Evolutionary conservation across 2,113 vertebrate genomes (phyloP), one percentile per base, ranked within the genome.

Genomic region (Bujurquina vittata): DNA sequence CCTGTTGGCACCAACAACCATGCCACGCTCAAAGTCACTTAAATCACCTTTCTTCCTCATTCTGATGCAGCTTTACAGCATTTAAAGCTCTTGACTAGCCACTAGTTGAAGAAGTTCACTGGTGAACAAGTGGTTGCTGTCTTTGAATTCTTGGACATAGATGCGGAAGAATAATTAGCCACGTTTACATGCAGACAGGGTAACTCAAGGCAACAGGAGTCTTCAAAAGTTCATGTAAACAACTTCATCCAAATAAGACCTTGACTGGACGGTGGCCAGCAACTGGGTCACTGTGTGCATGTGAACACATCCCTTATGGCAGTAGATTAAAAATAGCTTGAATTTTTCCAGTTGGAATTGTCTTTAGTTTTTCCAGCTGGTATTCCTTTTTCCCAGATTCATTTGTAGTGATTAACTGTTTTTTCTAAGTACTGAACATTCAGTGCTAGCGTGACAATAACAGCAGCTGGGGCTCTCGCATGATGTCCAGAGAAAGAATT

Each of bases 401-500:
- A 23, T 81, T 57, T 56, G 7, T 7, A 58, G 54, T 63, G 79
- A 89, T 59, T 63, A 17, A 83, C 63, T 49, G 4, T 0, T 59
- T 59, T 59, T 23, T 52, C 23, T 37, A 7, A 31, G 29, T 12
- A 12, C 57, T 58, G 72, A 85, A 85, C 74, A 65, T 77, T 61
- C 63, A 83, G 59, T 74, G 7, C 37, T 14, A 26, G 79, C 5
- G 3, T 81, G 87, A 77, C 83, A 49, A 80, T 79, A 57, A 17
- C 40, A 76, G 69, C 85, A 86, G 86, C 88, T 90, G 80, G 14
- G 67, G 54, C 54, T 72, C 22, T 57, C 2, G 3, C 20, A n/a
- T 15, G 17, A 78, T 33, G 49, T 72, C 22, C 23, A 23, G 23
- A 29, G 20, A 63, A 10, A 2, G 14, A 7, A n/a, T 17, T 12